Base-by-base conservation (phyloP, 1,140 invertebrate species). In the Cryptotermes secundus region DNA sequence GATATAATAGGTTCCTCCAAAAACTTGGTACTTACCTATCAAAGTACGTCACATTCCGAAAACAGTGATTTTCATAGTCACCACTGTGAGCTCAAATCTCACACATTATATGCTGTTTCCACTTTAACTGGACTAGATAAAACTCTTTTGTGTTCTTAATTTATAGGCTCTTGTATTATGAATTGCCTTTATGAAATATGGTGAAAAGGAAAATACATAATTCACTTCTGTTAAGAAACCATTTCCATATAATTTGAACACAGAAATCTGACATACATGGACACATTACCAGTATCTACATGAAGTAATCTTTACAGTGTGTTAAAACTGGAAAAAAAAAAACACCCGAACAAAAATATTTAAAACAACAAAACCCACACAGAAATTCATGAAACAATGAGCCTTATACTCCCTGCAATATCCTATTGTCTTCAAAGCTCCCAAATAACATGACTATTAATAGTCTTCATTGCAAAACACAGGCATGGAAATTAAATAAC, bases 201-300 rank as follows among this genome's bases (percentile, higher is more conserved):
- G 45, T 49, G 16, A 49, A 49, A 49, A 3, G 45, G 45, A 19
- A 49, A 49, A 19, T 49, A 49, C 16, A 49, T 22, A 14, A 49
- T 19, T 49, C 22, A 19, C 22, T 49, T 49, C 19, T 49, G 45
- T 72, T 31, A 31, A 65, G 59, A 65, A 72, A 72, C 59, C 59
- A 72, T 72, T n/a, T n/a, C 59, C 59, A 72, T 72, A 31, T 72
- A 72, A 72, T 72, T 72, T 31, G 9, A 72, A n/a, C n/a, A 72
- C 59, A 72, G 26, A 72, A n/a, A 10, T 72, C n/a, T n/a, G n/a
- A n/a, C 59, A 31, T 72, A 31, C 59, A 72, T 26, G 31, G n/a
- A n/a, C 59, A 72, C 1, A 31, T 31, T 10, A 72, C 31, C n/a
- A 72, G 14, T 72, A 72, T 1, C 53, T 59, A 72, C 59, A 72